Conservation (phyloP, 2,888 invertebrate species). For the Mesorhabditis sp. region DNA sequence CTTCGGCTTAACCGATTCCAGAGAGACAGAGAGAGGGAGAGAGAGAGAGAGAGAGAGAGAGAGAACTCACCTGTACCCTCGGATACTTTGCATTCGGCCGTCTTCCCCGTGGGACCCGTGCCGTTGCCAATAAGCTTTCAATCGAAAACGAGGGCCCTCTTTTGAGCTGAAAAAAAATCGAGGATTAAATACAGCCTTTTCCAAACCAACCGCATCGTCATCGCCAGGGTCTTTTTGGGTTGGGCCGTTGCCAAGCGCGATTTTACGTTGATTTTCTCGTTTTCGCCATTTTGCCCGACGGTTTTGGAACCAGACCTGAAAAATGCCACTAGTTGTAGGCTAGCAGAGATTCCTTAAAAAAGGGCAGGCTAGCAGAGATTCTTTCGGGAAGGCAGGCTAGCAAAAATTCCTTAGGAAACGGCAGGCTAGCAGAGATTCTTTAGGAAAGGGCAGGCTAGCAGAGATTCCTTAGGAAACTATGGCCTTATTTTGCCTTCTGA, state of each 20-base stretch:
- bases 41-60: neutral
- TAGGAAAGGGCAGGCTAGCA: too few species aligned
- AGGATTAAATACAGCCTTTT: conserved; percentile 6
- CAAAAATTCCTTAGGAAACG: too few species aligned
- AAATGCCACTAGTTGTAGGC: conserved; percentile 5
- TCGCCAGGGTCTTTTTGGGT: too few species aligned
- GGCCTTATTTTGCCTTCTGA: too few species aligned
- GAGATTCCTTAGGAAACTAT: too few species aligned
- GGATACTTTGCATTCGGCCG: conserved; percentile 64
- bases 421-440: too few species aligned
- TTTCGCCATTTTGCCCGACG: conserved; percentile 97
- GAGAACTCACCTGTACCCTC: conserved; percentile 57
- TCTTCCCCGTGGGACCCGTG: conserved; percentile 61
- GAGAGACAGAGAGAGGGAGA: neutral
- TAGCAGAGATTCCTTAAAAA: too few species aligned
- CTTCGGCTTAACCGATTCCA: too few species aligned
- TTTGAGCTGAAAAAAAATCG: conserved; percentile 16
- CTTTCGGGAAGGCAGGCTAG: too few species aligned
- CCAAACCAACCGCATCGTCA: neutral
- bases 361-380: too few species aligned
- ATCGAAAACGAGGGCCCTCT: conserved; percentile 59
- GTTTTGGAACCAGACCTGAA: conserved; percentile 99
- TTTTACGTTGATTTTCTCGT: conserved; percentile 70
- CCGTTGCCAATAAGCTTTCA: conserved; percentile 61
- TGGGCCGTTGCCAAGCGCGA: neutral